These are phyloP conservation scores for Malurus alboscapulatus DNA, from an alignment of 2,113 vertebrate species.

Conservation along the genomic window DNA sequence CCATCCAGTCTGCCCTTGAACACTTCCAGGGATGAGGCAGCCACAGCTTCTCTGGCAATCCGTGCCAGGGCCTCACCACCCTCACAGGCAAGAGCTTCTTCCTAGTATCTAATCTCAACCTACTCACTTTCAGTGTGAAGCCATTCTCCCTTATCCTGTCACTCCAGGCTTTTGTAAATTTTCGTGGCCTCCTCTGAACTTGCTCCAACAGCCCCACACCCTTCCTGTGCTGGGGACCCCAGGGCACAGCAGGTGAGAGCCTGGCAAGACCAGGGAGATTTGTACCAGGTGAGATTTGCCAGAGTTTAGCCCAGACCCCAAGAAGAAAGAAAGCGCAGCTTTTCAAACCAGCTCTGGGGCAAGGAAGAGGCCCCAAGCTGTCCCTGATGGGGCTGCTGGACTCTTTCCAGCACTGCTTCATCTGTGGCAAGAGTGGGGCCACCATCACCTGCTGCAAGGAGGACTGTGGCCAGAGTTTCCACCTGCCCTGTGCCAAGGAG, in stretches of 20 bases:
- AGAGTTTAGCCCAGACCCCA: not conserved
- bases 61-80: too few species aligned
- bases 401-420: not conserved
- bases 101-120: too few species aligned
- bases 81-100: too few species aligned
- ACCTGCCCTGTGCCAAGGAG: not conserved
- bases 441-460: not conserved
- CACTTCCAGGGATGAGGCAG: not conserved
- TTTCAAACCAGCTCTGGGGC: not conserved
- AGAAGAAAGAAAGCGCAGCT: too few species aligned
- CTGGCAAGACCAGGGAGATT: not conserved
- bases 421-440: not conserved
- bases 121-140: too few species aligned
- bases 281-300: not conserved
- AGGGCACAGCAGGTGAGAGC: not conserved
- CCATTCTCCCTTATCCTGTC: too few species aligned
- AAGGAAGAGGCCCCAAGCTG: too few species aligned
- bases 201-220: too few species aligned
- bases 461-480: not conserved
- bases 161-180: too few species aligned
- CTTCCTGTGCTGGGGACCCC: too few species aligned
- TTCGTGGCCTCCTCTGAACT: too few species aligned
- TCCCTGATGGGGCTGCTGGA: not conserved
- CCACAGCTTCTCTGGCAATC: too few species aligned
- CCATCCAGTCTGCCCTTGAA: not conserved